Base-by-base conservation (phyloP, 2,797 vertebrate genomes). In the Pachyuromys duprasi region DNA sequence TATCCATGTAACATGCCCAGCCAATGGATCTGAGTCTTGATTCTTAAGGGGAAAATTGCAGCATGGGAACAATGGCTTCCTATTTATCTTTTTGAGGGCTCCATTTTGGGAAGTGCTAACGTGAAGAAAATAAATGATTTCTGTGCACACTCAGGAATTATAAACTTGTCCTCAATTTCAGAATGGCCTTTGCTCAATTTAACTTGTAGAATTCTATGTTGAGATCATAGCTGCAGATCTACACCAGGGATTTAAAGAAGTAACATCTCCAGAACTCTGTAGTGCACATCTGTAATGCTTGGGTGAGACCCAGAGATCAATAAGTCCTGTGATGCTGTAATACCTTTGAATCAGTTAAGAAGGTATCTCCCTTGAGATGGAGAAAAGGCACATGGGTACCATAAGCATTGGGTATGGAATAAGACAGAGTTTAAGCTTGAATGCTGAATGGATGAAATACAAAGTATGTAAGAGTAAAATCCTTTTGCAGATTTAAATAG, bases 31-130 rank as follows among this genome's bases (percentile, higher is more conserved):
- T 78, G 72, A 91, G 88, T 82, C 45, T 49, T 87, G 49, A 57
- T 93, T 86, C 93, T 95, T 95, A 92, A 62, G 75, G 83, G 67
- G 0, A 28, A 60, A 94, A 95, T 92, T 91, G 93, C 67, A 93
- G 33, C 3, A 0, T 86, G 94, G 86, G 89, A 91, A 95, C 78
- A 89, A 94, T 14, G 4, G 90, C 45, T 57, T 93, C 60, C 42
- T 84, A 93, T 96, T 96, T 90, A 89, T 97, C 94, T 95, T 96
- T 95, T 45, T n/a, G 90, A 97, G 95, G 91, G 87, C 49, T 96
- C n/a, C 83, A 90, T 79, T 95, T 98, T 95, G 74, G 74, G 80
- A 96, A 93, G 96, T 95, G 72, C 67, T 96, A 96, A 90, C 67
- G 80, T 81, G 80, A 95, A 96, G 89, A 90, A 97, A 96, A 97